Base-by-base conservation (phyloP, 2,113 vertebrate species). In the Eudyptes chrysolophus region DNA sequence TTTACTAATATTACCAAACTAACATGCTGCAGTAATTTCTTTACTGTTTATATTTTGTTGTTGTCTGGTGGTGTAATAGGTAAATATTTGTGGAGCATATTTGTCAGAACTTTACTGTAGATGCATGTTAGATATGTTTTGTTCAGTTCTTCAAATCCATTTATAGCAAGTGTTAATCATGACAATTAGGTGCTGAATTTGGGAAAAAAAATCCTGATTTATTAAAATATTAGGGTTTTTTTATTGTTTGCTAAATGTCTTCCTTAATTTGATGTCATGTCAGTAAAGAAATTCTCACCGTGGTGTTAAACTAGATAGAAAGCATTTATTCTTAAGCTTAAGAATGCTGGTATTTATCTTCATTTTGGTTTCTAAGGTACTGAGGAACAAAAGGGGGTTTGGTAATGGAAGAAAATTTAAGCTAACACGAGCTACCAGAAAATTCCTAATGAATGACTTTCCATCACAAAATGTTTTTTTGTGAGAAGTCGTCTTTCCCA, bases 1-100 rank as follows among this genome's bases (percentile, higher is more conserved):
- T 97, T 97, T 91, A 88, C 93, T 98, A 97, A 83, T 75, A 61
- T 51, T 58, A 22, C 62, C 49, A 60, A 83, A 82, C 80, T 96
- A 91, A 91, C 4, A 0, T 87, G 65, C 89, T 89, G 77, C 78
- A 76, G 70, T 58, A 20, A 61, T 96, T 64, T 84, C 42, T 84
- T 81, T 52, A 21, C 12, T 92, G 42, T 76, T 69, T 49, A 7
- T 84, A 30, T 20, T 91, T 87, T 90, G 46, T 57, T 82, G 40
- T 44, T 70, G 44, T 79, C 72, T 75, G 49, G 61, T 60, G 58
- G 42, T 54, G 11, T 62, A 66, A 55, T 49, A 34, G 62, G 51
- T 81, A 57, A 95, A 26, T 62, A 61, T 61, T 51, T 92, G 40
- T 72, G 60, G 80, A 84, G 38, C 11, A 4, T 65, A 36, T 87